These are phyloP conservation scores for Drosophila rhopaloa DNA, from an alignment of 1,140 invertebrate genomes.

Conservation along the genomic window DNA sequence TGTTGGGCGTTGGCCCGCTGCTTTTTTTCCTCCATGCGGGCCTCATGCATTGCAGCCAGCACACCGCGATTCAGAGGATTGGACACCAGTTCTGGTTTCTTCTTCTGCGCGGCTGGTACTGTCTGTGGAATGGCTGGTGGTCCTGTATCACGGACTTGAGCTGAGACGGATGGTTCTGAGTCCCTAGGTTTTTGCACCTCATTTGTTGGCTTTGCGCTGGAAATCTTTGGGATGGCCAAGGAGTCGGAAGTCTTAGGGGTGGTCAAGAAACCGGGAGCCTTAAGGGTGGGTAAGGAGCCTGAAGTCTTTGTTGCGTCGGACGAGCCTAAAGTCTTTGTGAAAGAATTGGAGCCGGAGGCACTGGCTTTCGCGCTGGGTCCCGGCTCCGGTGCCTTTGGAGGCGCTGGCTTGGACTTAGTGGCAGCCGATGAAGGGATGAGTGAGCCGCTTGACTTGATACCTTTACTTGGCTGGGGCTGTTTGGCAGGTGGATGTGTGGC, in stretches of 20 bases:
- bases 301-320: not conserved
- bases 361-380: not conserved
- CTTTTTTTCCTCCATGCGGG: conserved; percentile 1
- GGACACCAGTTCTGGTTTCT: no score
- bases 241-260: not conserved
- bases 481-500: not conserved
- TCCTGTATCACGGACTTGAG: not conserved
- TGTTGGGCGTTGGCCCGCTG: not conserved
- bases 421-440: not conserved
- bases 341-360: not conserved
- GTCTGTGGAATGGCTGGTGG: not conserved
- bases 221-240: not conserved
- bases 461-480: not conserved
- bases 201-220: not conserved
- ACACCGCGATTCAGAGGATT: not conserved
- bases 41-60: conserved; percentile 7
- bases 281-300: not conserved
- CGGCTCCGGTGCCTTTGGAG: not conserved
- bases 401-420: not conserved
- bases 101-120: not conserved
- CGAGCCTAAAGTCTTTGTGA: not conserved
- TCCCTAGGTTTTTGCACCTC: not conserved
- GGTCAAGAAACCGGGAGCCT: not conserved
- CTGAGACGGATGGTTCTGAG: not conserved
- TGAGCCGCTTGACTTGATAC: not conserved